Conservation (phyloP, 2,797 vertebrate genomes). For the Amniataba percoides region DNA sequence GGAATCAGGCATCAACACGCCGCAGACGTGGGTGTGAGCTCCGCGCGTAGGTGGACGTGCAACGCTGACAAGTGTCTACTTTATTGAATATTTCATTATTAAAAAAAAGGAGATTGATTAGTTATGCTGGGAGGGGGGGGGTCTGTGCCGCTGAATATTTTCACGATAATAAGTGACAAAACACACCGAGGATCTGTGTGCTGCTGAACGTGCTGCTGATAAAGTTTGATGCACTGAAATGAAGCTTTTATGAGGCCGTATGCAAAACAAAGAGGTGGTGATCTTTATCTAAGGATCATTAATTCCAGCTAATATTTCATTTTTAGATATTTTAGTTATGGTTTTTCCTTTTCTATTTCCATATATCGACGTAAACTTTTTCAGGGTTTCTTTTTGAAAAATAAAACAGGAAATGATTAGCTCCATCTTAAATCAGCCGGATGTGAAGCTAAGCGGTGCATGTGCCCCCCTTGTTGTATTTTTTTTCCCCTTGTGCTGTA, state of each 20-base stretch:
- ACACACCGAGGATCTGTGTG: neutral
- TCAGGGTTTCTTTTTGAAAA: neutral
- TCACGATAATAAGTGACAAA: conserved; percentile 8
- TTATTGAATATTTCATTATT: conserved; percentile 66
- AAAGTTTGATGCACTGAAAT: conserved; percentile 10
- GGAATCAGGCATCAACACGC: conserved; percentile 44
- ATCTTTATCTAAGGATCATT: neutral
- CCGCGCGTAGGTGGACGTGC: conserved; percentile 41
- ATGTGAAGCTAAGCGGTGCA: neutral
- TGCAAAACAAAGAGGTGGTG: neutral
- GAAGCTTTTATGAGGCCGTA: neutral
- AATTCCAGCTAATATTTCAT: neutral
- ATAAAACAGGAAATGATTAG: neutral
- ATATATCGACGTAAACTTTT: neutral
- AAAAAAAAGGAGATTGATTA: conserved; percentile 38
- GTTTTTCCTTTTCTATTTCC: neutral
- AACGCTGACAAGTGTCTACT: conserved; percentile 49
- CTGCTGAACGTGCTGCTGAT: neutral
- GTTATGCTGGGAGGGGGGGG: neutral
- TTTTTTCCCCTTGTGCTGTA: conserved; percentile 27
- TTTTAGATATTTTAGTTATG: neutral
- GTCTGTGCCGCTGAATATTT: conserved; percentile 29
- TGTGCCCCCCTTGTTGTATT: neutral
- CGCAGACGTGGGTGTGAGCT: conserved; percentile 38
- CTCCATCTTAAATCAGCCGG: neutral